Evolutionary conservation across 2,797 vertebrate species (phyloP).

Genomic region (Sparus aurata): DNA sequence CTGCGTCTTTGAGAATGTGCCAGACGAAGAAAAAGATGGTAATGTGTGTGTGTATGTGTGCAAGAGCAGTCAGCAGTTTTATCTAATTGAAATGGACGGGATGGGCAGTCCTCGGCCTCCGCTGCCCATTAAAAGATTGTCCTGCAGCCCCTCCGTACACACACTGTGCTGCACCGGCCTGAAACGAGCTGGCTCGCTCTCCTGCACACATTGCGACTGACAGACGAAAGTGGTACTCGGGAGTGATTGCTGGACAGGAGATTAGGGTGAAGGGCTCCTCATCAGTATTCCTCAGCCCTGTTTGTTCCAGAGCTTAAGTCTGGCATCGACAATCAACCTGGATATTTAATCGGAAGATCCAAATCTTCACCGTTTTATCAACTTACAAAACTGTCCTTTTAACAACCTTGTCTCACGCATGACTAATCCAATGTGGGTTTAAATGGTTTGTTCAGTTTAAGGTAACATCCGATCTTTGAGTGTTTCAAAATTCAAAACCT

Average conservation of each 20-base stretch:
- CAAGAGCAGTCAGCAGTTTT: slow-evolving; percentile 70
- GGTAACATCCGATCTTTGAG: background rate
- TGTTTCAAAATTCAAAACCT: background rate
- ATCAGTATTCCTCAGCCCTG: slow-evolving; percentile 46
- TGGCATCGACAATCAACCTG: slow-evolving; percentile 17
- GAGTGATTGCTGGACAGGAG: slow-evolving; percentile 52
- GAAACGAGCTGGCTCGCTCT: slow-evolving; percentile 33
- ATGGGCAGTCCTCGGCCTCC: slow-evolving; percentile 55
- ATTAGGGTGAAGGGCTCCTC: slow-evolving; percentile 54
- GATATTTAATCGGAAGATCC: slow-evolving; percentile 1
- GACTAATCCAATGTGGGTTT: background rate
- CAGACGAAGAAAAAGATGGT: slow-evolving; percentile 28
- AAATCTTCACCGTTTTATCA: background rate
- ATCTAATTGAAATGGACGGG: slow-evolving; percentile 79
- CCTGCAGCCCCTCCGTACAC: slow-evolving; percentile 47
- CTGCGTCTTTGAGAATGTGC: slow-evolving; percentile 26
- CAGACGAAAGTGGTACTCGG: slow-evolving; percentile 57
- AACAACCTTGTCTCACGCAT: background rate
- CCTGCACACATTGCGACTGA: slow-evolving; percentile 37
- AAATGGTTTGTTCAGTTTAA: background rate
- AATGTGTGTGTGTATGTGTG: slow-evolving; percentile 25
- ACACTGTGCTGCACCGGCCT: slow-evolving; percentile 43
- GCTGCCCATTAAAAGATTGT: slow-evolving; percentile 76
- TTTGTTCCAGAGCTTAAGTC: slow-evolving; percentile 14
- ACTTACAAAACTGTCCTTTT: background rate